These are phyloP conservation scores for Calameuta idolon DNA, from an alignment of 2,888 invertebrate species.

Conservation along the genomic window DNA sequence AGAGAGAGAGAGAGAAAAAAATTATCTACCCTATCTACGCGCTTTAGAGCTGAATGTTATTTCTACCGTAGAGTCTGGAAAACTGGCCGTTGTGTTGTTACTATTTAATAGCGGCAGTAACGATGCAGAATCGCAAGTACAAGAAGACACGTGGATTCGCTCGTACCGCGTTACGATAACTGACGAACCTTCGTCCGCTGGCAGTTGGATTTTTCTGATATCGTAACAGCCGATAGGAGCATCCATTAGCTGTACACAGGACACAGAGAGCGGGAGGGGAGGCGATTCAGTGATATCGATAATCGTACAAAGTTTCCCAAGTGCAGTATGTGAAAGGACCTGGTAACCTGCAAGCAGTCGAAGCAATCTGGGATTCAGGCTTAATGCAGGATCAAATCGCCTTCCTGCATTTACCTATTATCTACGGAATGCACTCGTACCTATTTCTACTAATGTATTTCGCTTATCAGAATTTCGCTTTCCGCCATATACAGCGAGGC, in stretches of 20 bases:
- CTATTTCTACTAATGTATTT: background rate
- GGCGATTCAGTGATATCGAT: background rate
- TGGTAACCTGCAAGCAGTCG: background rate
- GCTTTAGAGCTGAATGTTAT: background rate
- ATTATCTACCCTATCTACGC: background rate
- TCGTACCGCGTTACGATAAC: background rate
- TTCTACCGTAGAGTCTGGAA: background rate
- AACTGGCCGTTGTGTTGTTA: background rate
- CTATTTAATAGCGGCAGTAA: background rate
- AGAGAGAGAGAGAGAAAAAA: too few species aligned
- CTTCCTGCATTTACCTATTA: background rate
- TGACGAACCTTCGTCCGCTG: background rate
- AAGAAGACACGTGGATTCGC: background rate
- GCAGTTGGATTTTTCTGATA: background rate
- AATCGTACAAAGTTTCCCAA: background rate
- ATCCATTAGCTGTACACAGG: background rate
- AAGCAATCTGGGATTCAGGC: background rate
- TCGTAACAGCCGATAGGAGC: background rate
- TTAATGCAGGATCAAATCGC: background rate
- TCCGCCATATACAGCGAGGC: background rate
- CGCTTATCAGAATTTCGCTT: background rate
- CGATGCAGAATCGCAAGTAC: background rate
- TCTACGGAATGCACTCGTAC: background rate
- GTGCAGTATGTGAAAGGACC: background rate
- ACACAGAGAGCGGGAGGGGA: too few species aligned